Evolutionary conservation across 2,797 vertebrate genomes (phyloP), one percentile per base, ranked within the genome.

Genomic region (Euthynnus affinis): DNA sequence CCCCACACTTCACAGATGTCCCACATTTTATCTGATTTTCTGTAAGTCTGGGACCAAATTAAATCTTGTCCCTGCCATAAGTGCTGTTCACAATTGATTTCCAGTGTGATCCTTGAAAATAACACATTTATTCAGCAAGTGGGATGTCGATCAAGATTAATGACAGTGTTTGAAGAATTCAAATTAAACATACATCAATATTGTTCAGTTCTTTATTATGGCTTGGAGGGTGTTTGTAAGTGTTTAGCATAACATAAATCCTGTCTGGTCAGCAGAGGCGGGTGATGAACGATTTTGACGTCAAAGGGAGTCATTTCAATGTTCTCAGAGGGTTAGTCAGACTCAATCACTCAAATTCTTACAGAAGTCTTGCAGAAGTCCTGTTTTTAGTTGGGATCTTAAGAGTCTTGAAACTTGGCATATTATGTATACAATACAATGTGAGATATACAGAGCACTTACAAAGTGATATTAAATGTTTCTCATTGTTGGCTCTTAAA

Each of bases 21-120:
- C 61, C 23, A 51, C 51, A 67, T 68, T 48, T 48, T 69, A 78
- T 87, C 60, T n/a, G 75, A 74, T 85, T 73, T 66, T 74, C 57
- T 69, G 13, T 2, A 42, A 42, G 55, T 56, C 61, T 63, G 57
- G 18, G 25, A 59, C 53, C 52, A 68, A 76, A 87, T 76, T 60
- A 62, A 74, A 82, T 82, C 56, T 48, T n/a, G 37, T 60, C 58
- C 63, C 13, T 0, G 8, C 12, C 32, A 23, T 40, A 64, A 63
- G 42, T 69, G 42, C 69, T 68, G 56, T 52, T 84, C 72, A 64
- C 40, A 56, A 75, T 71, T 66, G 56, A 77, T 80, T 84, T 75
- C 32, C 17, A 52, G 27, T 40, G 8, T 29, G 58, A 77, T 25
- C n/a, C 64, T 62, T 55, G 51, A 66, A 78, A 76, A 72, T 25